Evolutionary conservation across 2,888 invertebrate genomes (phyloP).

Genomic region (Odontocerum albicorne): DNA sequence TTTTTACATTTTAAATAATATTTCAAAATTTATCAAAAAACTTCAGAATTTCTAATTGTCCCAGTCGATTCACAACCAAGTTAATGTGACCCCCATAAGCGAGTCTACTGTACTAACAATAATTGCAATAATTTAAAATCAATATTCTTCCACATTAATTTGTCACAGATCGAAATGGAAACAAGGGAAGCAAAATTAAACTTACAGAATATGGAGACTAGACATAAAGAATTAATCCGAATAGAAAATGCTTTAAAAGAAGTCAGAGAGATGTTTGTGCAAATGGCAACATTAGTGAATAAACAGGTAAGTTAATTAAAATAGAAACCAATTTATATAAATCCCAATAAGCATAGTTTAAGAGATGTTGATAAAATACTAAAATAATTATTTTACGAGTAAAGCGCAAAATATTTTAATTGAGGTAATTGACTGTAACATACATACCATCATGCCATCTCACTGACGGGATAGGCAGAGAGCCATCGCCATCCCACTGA

Average conservation of each 20-base stretch:
- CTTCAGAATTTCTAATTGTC: no score
- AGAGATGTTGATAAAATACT: not conserved
- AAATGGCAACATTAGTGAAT: slow-evolving; percentile 80
- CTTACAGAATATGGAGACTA: slow-evolving; percentile 77
- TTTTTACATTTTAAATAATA: no score
- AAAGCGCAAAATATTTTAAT: not conserved
- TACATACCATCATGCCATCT: no score
- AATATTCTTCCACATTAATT: no score
- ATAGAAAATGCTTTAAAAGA: slow-evolving; percentile 78
- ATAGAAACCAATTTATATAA: not conserved
- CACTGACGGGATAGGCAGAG: no score
- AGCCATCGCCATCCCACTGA: no score
- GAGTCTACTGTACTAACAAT: no score
- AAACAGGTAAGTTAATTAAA: slow-evolving; percentile 64
- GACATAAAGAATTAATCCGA: slow-evolving; percentile 80
- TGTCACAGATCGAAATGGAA: slow-evolving; percentile 72
- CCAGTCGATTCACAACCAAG: no score
- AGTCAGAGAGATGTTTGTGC: slow-evolving; percentile 79
- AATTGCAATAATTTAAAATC: no score
- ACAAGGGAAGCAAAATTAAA: slow-evolving; percentile 74
- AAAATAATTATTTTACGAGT: not conserved
- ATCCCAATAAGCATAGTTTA: not conserved
- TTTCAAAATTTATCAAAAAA: no score
- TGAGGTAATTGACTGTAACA: not conserved
- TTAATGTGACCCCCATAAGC: no score